Evolutionary conservation across 2,797 vertebrate genomes (phyloP).

Genomic region (Adelosebastes latens): DNA sequence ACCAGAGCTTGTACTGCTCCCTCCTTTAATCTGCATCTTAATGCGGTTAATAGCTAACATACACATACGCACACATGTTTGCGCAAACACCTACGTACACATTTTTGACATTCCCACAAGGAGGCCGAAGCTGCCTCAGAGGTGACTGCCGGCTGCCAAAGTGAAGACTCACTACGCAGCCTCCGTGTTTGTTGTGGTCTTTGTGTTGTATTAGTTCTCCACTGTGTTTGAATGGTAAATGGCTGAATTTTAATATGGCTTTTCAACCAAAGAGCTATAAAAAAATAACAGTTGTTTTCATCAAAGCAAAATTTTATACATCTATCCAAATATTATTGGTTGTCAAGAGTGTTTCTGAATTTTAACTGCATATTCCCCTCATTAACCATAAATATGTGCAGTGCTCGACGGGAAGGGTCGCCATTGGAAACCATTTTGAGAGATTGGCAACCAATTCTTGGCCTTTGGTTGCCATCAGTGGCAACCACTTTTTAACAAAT

Average conservation of each 20-base stretch:
- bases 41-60: constrained; percentile 45
- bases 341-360: neutral
- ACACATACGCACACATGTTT: constrained; percentile 22
- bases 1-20: constrained; percentile 18
- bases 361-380: neutral
- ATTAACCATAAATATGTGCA: neutral
- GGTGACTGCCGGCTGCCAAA: neutral
- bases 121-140: constrained; percentile 7
- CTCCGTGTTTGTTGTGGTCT: neutral
- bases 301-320: neutral
- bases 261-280: neutral
- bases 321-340: neutral
- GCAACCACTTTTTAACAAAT: neutral
- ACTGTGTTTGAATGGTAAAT: neutral
- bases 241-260: neutral
- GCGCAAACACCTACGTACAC: constrained; percentile 32
- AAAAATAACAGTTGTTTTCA: neutral
- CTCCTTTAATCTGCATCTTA: constrained; percentile 47
- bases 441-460: neutral
- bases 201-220: neutral
- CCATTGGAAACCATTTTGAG: neutral
- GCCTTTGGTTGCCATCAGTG: neutral
- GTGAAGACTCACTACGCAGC: neutral
- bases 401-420: accelerated
- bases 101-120: constrained; percentile 35